phyloP scores from a whole-genome alignment of 2,888 invertebrate species.

The Drosophila subquinaria region DNA sequence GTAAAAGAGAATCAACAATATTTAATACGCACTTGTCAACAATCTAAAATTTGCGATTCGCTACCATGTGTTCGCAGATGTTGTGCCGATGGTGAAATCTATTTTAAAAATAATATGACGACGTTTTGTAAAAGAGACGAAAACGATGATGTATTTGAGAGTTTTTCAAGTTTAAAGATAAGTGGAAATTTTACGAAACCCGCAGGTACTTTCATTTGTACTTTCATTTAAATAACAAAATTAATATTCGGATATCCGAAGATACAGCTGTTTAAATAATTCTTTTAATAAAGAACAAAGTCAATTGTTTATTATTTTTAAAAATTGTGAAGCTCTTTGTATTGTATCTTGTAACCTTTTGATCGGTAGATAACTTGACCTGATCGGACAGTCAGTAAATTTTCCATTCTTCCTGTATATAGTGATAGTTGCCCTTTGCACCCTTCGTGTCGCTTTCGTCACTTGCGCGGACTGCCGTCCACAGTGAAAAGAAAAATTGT shows the following conservation, averaged over 20 bases:
- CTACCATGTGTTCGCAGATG: constrained; percentile 84
- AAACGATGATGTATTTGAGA: constrained; percentile 71
- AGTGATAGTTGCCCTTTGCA: no score
- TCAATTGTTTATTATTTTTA: neutral
- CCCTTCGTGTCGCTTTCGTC: no score
- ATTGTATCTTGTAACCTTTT: no score
- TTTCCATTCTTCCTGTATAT: no score
- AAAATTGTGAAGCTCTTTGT: neutral
- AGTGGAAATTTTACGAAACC: constrained; percentile 79
- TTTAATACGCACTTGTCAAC: constrained; percentile 74
- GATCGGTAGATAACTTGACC: no score
- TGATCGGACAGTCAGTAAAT: no score
- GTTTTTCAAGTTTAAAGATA: constrained; percentile 76
- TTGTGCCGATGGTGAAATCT: constrained; percentile 82
- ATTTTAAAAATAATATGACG: constrained; percentile 71
- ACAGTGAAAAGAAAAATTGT: no score
- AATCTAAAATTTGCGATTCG: constrained; percentile 47
- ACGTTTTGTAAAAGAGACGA: constrained; percentile 75
- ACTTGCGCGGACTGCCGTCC: no score
- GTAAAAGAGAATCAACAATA: constrained; percentile 39
- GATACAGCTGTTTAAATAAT: neutral
- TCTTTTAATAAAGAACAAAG: neutral
- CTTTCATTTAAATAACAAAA: neutral
- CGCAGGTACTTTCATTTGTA: constrained; percentile 68
- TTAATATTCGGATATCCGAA: neutral